Conservation (phyloP, 2,797 vertebrate species). For the Anableps anableps region DNA sequence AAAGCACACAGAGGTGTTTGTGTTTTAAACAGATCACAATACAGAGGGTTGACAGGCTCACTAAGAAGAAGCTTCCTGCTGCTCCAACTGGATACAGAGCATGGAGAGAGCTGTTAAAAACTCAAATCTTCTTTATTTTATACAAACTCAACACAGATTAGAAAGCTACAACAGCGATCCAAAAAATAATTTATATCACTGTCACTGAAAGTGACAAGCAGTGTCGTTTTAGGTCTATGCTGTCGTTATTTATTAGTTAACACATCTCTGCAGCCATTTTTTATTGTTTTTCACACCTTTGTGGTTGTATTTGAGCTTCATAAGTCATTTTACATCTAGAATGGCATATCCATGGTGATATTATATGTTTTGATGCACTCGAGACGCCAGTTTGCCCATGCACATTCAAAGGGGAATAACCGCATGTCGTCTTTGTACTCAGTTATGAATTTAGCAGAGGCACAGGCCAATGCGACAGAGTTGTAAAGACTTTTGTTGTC, state of each 20-base stretch:
- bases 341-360: neutral
- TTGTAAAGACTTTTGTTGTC: neutral
- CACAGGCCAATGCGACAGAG: neutral
- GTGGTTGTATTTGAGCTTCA: neutral
- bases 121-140: neutral
- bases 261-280: neutral
- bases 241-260: neutral
- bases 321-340: neutral
- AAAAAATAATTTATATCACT: neutral
- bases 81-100: neutral
- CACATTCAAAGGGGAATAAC: neutral
- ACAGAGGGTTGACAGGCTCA: slow-evolving; percentile 21
- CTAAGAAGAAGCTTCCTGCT: neutral
- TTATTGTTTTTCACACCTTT: neutral
- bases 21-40: slow-evolving; percentile 46
- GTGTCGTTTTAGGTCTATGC: neutral
- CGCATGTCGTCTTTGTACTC: neutral
- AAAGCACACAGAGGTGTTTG: slow-evolving; percentile 60
- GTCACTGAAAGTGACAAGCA: neutral
- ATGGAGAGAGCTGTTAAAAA: neutral
- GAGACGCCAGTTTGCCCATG: neutral
- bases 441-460: neutral
- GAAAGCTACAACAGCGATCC: neutral
- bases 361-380: neutral
- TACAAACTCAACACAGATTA: neutral